Base-by-base conservation (phyloP, 2,888 invertebrate species). In the Drosophila siamana region DNA sequence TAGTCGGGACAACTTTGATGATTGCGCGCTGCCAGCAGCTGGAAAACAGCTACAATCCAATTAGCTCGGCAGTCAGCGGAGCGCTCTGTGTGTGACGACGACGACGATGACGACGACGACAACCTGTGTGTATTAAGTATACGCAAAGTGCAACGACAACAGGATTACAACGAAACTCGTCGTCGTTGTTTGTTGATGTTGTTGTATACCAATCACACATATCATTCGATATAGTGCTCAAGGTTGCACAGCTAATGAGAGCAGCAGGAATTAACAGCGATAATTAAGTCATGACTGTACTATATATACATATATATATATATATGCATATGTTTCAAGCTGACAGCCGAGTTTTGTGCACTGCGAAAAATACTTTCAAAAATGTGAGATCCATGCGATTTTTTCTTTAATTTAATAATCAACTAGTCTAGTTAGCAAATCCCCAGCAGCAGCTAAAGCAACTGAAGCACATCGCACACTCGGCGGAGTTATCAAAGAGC, bases 1-100 rank as follows among this genome's bases (percentile, higher is more conserved):
- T 66, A 74, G 60, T 48, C 41, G 41, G 15, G 40, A 55, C 51
- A 54, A 43, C 52, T 68, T 48, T 57, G 47, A 69, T 59, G 70
- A 69, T 64, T 69, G 48, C 50, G 44, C 44, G 44, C 43, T 44
- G 46, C 15, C 33, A 38, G 15, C 33, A 13, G 41, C 24, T 9
- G 2, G 7, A 9, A 9, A 15, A 24, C 46, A 26, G 54, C 19
- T 60, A 43, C 59, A 52, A 60, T 52, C 43, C 59, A 60, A 52
- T 60, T 61, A 54, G 60, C 44, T n/a, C 54, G 30, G 47, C 33
- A 44, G 46, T 19, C 19, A n/a, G n/a, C n/a, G 8, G 41, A 51
- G 41, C 22, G 43, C 15, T n/a, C n/a, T n/a, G n/a, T n/a, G n/a
- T n/a, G n/a, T n/a, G n/a, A n/a, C n/a, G n/a, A n/a, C n/a, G n/a